Percentiles rank a stretch among this genome's conserved stretches.
Conservation (phyloP, 2,797 vertebrate species). For the Acanthis flammea region DNA sequence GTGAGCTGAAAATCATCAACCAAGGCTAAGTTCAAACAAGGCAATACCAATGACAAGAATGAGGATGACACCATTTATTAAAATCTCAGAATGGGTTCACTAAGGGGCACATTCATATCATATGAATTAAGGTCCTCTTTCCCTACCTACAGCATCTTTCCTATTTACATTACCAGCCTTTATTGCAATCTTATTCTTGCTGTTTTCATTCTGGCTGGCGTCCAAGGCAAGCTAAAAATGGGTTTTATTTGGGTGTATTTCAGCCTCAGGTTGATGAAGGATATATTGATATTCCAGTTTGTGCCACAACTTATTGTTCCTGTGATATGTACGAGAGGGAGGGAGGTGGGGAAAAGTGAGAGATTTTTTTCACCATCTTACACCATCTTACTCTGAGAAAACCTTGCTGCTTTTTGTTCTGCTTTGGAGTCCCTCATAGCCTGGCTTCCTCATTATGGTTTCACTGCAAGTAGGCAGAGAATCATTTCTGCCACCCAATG, state of each 20-base stretch:
- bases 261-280: slow-evolving; percentile 59
- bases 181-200: slow-evolving; percentile 55
- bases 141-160: background rate
- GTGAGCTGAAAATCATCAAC: background rate
- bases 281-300: slow-evolving; percentile 72
- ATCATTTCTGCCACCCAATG: background rate
- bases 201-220: slow-evolving; percentile 57
- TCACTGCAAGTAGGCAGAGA: background rate
- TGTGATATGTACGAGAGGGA: slow-evolving; percentile 15
- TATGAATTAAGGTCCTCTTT: slow-evolving; percentile 32
- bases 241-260: slow-evolving; percentile 47
- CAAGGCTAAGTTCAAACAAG: background rate
- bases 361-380: background rate
- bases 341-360: background rate
- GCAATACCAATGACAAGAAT: background rate
- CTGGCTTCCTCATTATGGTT: background rate
- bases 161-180: slow-evolving; percentile 7
- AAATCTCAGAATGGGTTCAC: background rate
- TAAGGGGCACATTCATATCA: background rate
- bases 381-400: background rate
- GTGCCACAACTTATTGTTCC: slow-evolving; percentile 38
- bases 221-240: slow-evolving; percentile 61
- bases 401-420: background rate
- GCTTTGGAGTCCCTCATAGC: background rate
- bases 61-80: background rate